A percentile compares a stretch with the other conserved stretches of the same genome.
phyloP scores from a whole-genome alignment of 2,113 vertebrate genomes.

The Coturnix japonica region DNA sequence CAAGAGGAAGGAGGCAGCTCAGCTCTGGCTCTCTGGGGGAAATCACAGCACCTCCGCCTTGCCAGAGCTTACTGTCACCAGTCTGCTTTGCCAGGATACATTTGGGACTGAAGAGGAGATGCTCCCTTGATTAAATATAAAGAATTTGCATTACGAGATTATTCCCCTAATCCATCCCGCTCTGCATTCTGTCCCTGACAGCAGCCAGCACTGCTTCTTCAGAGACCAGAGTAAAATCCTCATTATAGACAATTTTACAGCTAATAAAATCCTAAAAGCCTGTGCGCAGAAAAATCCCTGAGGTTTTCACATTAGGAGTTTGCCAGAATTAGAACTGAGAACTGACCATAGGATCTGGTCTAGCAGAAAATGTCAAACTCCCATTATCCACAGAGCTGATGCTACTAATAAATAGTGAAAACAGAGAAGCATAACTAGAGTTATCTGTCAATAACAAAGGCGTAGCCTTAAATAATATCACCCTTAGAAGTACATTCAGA shows the following conservation, averaged over 20 bases:
- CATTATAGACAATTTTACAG: conserved; percentile 31
- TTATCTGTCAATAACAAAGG: neutral
- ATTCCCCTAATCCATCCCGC: neutral
- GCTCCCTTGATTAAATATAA: conserved; percentile 45
- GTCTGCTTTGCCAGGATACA: conserved; percentile 37
- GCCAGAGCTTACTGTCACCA: neutral
- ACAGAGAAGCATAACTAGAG: neutral
- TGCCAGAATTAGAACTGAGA: neutral
- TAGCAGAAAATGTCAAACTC: neutral
- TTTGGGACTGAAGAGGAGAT: conserved; percentile 28
- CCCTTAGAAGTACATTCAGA: neutral
- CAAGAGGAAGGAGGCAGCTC: neutral
- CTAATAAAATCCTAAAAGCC: conserved; percentile 19
- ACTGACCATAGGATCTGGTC: neutral
- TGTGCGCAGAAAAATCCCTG: conserved; percentile 9
- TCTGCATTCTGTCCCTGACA: neutral
- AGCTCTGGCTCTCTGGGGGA: conserved; percentile 3
- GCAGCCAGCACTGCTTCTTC: conserved; percentile 25
- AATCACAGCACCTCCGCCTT: neutral
- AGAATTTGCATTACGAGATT: conserved; percentile 44
- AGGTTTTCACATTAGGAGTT: neutral
- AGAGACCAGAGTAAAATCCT: conserved; percentile 8
- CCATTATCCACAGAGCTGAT: neutral
- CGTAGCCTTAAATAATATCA: neutral
- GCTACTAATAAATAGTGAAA: neutral